Evolutionary conservation across 2,888 invertebrate genomes (phyloP).

Genomic region (Hipparchia semele): DNA sequence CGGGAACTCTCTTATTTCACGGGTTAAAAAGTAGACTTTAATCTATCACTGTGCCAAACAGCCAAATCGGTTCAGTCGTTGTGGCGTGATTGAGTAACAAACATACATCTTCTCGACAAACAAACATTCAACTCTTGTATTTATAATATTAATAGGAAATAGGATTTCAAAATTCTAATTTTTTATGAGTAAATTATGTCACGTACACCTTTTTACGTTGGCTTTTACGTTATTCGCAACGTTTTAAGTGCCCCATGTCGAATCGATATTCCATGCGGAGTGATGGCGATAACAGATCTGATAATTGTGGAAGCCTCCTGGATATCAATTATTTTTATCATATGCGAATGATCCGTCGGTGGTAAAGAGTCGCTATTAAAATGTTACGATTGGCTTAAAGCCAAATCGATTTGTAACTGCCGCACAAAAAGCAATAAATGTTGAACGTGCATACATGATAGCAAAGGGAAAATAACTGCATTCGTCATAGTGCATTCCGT

Average conservation of each 20-base stretch:
- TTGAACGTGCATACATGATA: slow-evolving; percentile 75
- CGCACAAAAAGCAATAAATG: slow-evolving; percentile 79
- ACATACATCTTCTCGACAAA: no score
- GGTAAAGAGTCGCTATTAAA: slow-evolving; percentile 69
- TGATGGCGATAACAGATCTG: not conserved
- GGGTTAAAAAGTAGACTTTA: no score
- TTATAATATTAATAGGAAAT: no score
- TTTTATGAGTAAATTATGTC: no score
- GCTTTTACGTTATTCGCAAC: not conserved
- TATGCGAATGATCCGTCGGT: slow-evolving; percentile 47
- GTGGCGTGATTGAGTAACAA: no score
- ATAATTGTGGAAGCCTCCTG: slow-evolving; percentile 1
- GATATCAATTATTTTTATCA: slow-evolving; percentile 41
- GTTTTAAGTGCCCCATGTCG: not conserved
- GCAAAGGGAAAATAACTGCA: slow-evolving; percentile 70
- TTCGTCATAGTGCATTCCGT: slow-evolving; percentile 65
- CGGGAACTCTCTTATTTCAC: no score
- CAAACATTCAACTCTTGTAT: no score
- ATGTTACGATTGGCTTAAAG: slow-evolving; percentile 75
- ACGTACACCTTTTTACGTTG: no score
- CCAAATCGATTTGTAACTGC: slow-evolving; percentile 82
- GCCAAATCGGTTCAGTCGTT: no score
- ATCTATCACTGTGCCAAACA: no score
- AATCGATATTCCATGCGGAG: not conserved
- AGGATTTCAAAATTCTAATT: no score